phyloP scores from a whole-genome alignment of 1,140 invertebrate genomes.

The Uloborus diversus region DNA sequence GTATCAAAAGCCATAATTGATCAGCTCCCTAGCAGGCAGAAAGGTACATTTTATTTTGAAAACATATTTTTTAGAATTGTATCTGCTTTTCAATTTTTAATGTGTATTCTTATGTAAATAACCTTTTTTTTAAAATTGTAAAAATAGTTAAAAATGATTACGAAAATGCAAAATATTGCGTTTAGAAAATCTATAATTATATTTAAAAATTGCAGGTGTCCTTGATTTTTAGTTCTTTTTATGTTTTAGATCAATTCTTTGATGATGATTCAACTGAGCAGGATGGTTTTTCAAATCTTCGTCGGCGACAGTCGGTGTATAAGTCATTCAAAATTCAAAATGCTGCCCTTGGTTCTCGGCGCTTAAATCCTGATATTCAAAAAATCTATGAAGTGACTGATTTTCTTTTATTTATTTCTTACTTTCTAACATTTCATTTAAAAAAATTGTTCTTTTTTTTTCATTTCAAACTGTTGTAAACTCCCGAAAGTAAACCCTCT shows the following conservation, averaged over 20 bases:
- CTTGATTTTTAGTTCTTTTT: background rate
- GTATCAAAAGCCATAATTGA: slow-evolving; percentile 9
- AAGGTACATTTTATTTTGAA: background rate
- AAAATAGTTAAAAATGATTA: background rate
- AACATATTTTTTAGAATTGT: background rate
- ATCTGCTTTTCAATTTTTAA: background rate
- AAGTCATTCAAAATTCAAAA: slow-evolving; percentile 19
- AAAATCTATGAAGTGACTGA: slow-evolving; percentile 42
- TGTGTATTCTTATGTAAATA: background rate
- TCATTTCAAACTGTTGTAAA: background rate
- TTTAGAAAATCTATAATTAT: background rate
- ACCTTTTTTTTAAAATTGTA: background rate
- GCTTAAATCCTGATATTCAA: background rate
- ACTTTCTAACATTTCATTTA: background rate
- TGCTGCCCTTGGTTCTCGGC: slow-evolving; percentile 21
- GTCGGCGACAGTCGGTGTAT: slow-evolving; percentile 5
- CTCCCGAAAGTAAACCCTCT: background rate
- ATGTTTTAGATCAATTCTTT: slow-evolving; percentile 9
- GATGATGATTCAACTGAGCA: background rate
- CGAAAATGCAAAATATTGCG: background rate
- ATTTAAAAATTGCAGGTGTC: background rate
- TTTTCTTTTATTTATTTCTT: background rate
- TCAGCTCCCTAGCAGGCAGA: slow-evolving; percentile 20
- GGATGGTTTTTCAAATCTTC: background rate
- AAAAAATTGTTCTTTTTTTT: background rate